phyloP scores from a whole-genome alignment of 2,888 invertebrate genomes.

The Agrochola litura region DNA sequence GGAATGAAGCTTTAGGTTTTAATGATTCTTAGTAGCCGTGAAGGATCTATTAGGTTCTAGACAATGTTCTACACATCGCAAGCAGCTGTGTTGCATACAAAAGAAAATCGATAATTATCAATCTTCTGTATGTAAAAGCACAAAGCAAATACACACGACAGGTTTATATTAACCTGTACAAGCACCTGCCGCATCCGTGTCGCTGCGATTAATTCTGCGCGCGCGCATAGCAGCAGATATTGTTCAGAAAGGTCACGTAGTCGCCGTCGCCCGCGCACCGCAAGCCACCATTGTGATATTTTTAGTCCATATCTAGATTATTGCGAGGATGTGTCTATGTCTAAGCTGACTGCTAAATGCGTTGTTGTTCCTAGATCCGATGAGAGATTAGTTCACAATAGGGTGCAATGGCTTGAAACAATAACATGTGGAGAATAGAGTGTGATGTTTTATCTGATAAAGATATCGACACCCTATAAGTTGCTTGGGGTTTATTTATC shows the following conservation, averaged over 20 bases:
- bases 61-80: background rate
- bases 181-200: conserved; percentile 57
- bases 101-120: conserved; percentile 28
- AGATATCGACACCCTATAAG: background rate
- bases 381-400: conserved; percentile 54
- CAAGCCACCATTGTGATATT: conserved; percentile 46
- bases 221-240: conserved; percentile 59
- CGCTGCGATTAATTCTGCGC: conserved; percentile 61
- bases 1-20: background rate
- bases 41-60: too few relatives aligned
- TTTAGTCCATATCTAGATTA: conserved; percentile 64
- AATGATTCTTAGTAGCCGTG: background rate
- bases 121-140: conserved; percentile 1
- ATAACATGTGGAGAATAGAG: conserved; percentile 34
- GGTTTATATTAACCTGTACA: conserved; percentile 9
- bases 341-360: conserved; percentile 54
- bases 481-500: background rate
- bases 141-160: conserved; percentile 13
- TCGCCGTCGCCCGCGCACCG: conserved; percentile 18
- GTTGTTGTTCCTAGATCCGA: conserved; percentile 36
- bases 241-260: conserved; percentile 64
- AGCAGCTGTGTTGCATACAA: conserved; percentile 2
- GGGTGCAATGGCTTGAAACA: conserved; percentile 44
- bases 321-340: conserved; percentile 54
- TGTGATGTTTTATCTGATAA: conserved; percentile 20